Conservation (phyloP, 2,888 invertebrate species). For the Tholera decimalis region DNA sequence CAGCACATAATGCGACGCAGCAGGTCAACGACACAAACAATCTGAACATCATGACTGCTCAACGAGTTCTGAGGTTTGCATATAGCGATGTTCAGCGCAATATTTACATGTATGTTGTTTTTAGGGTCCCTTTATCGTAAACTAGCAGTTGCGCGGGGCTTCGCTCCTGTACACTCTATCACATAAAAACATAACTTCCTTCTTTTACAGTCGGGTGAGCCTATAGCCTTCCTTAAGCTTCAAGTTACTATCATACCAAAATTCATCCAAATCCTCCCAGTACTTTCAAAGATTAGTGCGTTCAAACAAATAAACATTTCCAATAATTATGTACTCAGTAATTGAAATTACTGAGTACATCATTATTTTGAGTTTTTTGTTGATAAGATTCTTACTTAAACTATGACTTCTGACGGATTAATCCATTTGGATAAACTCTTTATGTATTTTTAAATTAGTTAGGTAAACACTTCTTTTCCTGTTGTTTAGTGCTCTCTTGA, state of each 20-base stretch:
- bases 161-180: no score
- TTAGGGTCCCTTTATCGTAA: conserved; percentile 40
- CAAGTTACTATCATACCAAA: no score
- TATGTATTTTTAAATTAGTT: not conserved
- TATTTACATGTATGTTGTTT: conserved; percentile 3
- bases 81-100: not conserved
- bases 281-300: no score
- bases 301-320: no score
- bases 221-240: no score
- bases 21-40: conserved; percentile 17
- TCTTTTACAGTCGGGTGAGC: no score
- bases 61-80: conserved; percentile 20
- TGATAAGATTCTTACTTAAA: not conserved
- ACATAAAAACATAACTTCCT: no score
- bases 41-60: conserved; percentile 33
- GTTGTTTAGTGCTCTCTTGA: conserved; percentile 8
- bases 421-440: not conserved
- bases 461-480: not conserved
- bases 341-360: conserved; percentile 2
- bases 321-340: no score
- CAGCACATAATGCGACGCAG: conserved; percentile 24
- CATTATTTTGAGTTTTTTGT: not conserved
- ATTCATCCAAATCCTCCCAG: no score
- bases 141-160: no score
- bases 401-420: no score